A percentile compares a stretch with the other conserved stretches of the same genome.
phyloP scores from a whole-genome alignment of 2,797 vertebrate species.

The Telmatherina bonti region DNA sequence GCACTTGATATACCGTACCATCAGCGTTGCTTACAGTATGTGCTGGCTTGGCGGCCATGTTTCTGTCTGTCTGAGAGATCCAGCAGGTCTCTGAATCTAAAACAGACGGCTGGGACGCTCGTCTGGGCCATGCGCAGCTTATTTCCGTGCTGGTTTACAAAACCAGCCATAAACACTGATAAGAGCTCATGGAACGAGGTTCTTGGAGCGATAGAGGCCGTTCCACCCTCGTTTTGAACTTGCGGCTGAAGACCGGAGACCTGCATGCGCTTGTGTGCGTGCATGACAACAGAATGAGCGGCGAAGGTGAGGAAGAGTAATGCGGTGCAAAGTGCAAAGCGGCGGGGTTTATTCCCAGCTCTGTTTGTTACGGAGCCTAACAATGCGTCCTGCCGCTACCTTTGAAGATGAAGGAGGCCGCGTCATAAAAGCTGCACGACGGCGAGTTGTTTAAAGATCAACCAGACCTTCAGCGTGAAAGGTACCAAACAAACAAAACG shows the following conservation, averaged over 20 bases:
- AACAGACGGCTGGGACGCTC: conserved; percentile 41
- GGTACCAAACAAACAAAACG: conserved; percentile 26
- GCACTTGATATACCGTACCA: conserved; percentile 49
- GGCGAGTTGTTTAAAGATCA: conserved; percentile 85
- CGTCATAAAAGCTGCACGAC: conserved; percentile 78
- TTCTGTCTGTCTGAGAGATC: conserved; percentile 63
- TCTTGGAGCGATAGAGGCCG: conserved; percentile 57
- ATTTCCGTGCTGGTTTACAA: conserved; percentile 72
- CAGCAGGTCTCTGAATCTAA: conserved; percentile 56
- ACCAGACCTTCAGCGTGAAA: conserved; percentile 79
- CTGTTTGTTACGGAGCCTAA: conserved; percentile 73
- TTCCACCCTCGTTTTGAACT: conserved; percentile 69
- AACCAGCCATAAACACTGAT: conserved; percentile 78
- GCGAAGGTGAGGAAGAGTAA: conserved; percentile 28
- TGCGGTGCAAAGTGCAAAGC: conserved; percentile 74
- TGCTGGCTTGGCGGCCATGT: conserved; percentile 37
- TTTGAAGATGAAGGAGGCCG: conserved; percentile 89
- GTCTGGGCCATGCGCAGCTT: conserved; percentile 44
- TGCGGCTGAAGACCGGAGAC: conserved; percentile 31
- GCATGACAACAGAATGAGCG: conserved; percentile 6
- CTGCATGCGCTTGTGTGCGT: conserved; percentile 21
- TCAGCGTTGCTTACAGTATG: conserved; percentile 60
- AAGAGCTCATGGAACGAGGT: conserved; percentile 62
- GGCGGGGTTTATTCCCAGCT: conserved; percentile 78
- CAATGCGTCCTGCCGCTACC: conserved; percentile 50